Conservation (phyloP, 2,888 invertebrate species). For the Dolichopus griseipennis region DNA sequence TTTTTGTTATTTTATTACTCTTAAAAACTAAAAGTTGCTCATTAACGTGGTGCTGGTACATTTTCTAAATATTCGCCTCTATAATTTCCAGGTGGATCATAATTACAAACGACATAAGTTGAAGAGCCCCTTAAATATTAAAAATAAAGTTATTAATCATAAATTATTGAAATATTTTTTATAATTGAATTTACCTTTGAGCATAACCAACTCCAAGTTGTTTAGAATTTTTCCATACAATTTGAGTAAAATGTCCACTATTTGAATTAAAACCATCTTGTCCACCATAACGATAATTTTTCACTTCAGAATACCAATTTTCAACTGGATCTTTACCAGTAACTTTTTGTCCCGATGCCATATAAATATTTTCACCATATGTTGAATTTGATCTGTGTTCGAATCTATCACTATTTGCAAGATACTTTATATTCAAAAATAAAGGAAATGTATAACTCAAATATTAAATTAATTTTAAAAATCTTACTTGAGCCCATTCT, state of each 20-base stretch:
- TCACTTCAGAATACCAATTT: conserved; percentile 72
- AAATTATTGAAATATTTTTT: too few species aligned
- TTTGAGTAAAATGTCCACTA: conserved; percentile 77
- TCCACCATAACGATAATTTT: conserved; percentile 47
- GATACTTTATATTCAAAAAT: neutral
- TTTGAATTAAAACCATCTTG: conserved; percentile 51
- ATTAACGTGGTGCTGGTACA: conserved; percentile 51
- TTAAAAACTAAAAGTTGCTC: too few species aligned
- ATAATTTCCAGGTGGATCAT: conserved; percentile 83
- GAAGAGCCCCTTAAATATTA: conserved; percentile 48
- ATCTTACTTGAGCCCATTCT: conserved; percentile 55
- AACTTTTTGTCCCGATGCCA: conserved; percentile 60
- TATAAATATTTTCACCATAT: conserved; percentile 79
- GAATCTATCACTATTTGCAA: conserved; percentile 46
- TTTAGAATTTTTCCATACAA: conserved; percentile 69
- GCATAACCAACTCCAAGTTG: conserved; percentile 68
- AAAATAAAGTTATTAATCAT: neutral
- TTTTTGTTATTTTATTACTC: too few species aligned
- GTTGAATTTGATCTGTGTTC: conserved; percentile 67
- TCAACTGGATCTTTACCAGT: conserved; percentile 63
- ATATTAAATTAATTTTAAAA: neutral
- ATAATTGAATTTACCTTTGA: conserved; percentile 36
- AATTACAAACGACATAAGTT: conserved; percentile 71
- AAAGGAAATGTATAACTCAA: neutral
- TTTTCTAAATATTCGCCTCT: conserved; percentile 64